Base-by-base conservation (phyloP, 2,888 invertebrate genomes). In the Zeuzera pyrina region DNA sequence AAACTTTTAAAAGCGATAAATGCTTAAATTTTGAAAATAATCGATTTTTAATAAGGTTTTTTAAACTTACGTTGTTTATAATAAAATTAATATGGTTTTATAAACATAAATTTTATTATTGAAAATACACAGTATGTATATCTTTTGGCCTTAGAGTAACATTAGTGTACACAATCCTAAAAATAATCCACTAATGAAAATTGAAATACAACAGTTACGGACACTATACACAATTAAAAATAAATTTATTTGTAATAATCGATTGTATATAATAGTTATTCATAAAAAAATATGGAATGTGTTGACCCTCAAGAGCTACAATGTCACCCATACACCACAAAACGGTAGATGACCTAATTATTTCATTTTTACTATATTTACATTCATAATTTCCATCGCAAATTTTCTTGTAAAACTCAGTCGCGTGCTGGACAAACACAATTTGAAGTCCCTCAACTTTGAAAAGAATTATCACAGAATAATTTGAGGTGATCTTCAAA, bases 381-480 rank as follows among this genome's bases (percentile, higher is more conserved):
- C n/a, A n/a, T n/a, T n/a, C n/a, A n/a, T n/a, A n/a, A n/a, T n/a
- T n/a, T n/a, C n/a, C n/a, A n/a, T n/a, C n/a, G n/a, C n/a, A n/a
- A n/a, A n/a, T n/a, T n/a, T n/a, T n/a, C n/a, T n/a, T n/a, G n/a
- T n/a, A n/a, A n/a, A n/a, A n/a, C n/a, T 26, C 39, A 39, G 28
- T 12, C 33, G 29, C 5, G 13, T 33, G 37, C 39, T 42, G 40
- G 35, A 43, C 26, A 31, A 6, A 24, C 5, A 2, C n/a, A 60
- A 69, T 72, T 76, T 77, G 79, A 81, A 83, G 81, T 49, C 54
- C 81, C 81, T 67, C 81, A 77, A 66, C 57, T 41, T 71, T 72
- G 70, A 71, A 76, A 68, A 79, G 68, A 77, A 65, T 73, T 83
- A 83, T 83, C 81, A 83, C 81, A 83, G 81, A 79, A 79, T 68